Base-by-base conservation (phyloP, 2,113 vertebrate species). In the Phycodurus eques region DNA sequence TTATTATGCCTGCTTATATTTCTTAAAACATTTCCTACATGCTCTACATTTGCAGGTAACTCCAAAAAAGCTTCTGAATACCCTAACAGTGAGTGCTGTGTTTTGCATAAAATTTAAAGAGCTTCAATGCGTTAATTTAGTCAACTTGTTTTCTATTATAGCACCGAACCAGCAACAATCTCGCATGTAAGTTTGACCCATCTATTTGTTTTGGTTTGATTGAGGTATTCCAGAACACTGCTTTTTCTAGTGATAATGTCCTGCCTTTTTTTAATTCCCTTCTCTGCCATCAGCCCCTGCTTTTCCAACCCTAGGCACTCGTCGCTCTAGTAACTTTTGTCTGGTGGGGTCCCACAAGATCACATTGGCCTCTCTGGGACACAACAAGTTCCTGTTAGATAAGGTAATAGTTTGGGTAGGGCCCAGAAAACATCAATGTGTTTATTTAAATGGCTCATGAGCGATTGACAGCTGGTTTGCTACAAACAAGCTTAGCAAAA, bases 261-360 rank as follows among this genome's bases (percentile, higher is more conserved):
- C 27, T 39, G 35, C 35, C 6, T 39, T 57, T 17, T 12, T 27
- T 2, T 17, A 11, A 70, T 57, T 0, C 10, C 42, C 22, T 1
- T 44, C 66, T 66, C 63, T 19, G n/a, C 27, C 4, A 2, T 20
- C 71, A 92, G 86, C 88, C 46, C 77, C 87, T 20, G 71, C 69
- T 22, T 66, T 75, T 54, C 71, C 89, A 35, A 62, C 78, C 51
- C 68, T 89, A 53, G 80, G 54, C 63, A 9, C 80, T 22, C 85
- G 86, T 1, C 90, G 92, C 63, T 85, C 91, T 83, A 94, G 94
- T 84, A 92, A 88, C 82, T 94, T 94, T 47, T 80, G 73, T 70
- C 84, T 94, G 43, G 94, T 94, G 46, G 94, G 94, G 5, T 94
- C 92, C 12, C 91, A 93, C 59, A 93, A 90, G 76, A 83, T 94